These are phyloP conservation scores for Phortica okadai DNA, from an alignment of 2,888 invertebrate species.

Conservation along the genomic window DNA sequence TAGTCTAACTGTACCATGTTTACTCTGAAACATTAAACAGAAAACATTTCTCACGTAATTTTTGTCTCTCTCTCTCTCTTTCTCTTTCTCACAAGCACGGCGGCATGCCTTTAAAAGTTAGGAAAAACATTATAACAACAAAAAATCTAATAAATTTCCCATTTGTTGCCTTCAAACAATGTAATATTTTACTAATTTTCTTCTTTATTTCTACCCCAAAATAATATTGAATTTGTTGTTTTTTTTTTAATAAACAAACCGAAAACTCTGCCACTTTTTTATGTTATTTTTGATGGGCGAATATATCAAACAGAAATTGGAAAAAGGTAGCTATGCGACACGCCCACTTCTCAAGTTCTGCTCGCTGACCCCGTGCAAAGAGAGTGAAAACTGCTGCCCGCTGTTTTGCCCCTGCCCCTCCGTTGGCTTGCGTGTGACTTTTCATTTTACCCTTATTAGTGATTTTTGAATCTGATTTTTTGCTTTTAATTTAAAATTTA, in stretches of 20 bases:
- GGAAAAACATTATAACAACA: not conserved
- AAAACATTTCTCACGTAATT: too few species aligned
- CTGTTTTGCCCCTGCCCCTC: conserved; percentile 39
- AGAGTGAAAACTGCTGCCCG: conserved; percentile 4
- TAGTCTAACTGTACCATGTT: too few species aligned
- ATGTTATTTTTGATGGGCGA: conserved; percentile 57
- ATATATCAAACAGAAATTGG: conserved; percentile 26
- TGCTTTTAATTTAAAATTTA: conserved; percentile 61
- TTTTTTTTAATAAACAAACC: conserved; percentile 55
- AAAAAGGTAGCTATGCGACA: conserved; percentile 45
- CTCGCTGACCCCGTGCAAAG: conserved; percentile 34
- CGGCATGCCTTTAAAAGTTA: not conserved
- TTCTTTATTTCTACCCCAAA: conserved; percentile 53
- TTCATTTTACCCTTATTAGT: conserved; percentile 62
- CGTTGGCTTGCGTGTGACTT: conserved; percentile 55
- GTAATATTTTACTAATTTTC: conserved; percentile 68
- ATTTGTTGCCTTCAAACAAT: conserved; percentile 55
- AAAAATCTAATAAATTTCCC: conserved; percentile 60
- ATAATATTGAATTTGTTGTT: conserved; percentile 45
- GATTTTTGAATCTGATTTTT: conserved; percentile 39
- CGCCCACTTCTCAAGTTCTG: conserved; percentile 51
- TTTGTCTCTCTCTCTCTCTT: too few species aligned
- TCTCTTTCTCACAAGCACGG: not conserved
- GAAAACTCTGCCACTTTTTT: conserved; percentile 69
- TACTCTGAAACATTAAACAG: too few species aligned